Evolutionary conservation across 2,797 vertebrate species (phyloP).

Genomic region (Iguana delicatissima): DNA sequence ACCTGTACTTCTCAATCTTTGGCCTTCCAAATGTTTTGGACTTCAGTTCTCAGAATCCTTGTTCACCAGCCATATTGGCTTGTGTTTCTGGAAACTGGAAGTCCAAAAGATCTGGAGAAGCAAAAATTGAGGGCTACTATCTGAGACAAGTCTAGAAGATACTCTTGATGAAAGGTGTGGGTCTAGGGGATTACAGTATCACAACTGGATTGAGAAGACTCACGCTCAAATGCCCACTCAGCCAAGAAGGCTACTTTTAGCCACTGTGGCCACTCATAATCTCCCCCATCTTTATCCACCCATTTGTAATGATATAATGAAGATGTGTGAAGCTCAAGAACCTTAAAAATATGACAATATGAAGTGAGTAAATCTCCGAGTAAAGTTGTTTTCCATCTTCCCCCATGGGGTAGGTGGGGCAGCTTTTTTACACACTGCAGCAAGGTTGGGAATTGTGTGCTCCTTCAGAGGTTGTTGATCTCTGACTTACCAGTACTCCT

Average conservation of each 20-base stretch:
- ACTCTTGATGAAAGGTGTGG: not conserved
- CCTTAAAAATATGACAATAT: not conserved
- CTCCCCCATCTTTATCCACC: not conserved
- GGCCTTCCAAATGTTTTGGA: too few relatives aligned
- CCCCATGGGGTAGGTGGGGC: not conserved
- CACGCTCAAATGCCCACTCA: not conserved
- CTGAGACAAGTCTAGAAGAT: not conserved
- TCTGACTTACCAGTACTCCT: too few relatives aligned
- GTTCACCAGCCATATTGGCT: too few relatives aligned
- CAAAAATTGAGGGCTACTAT: too few relatives aligned
- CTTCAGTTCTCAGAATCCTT: too few relatives aligned
- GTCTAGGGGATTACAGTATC: not conserved
- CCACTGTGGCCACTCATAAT: too few relatives aligned
- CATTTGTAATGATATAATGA: not conserved
- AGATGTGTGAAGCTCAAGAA: not conserved
- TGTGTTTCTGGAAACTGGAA: too few relatives aligned
- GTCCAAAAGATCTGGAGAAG: not conserved
- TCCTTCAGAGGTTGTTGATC: too few relatives aligned
- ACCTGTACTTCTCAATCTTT: too few relatives aligned
- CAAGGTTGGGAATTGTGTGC: too few relatives aligned
- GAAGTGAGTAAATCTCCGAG: not conserved
- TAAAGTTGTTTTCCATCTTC: not conserved
- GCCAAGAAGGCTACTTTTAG: not conserved
- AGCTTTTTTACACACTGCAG: too few relatives aligned
- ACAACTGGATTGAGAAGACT: not conserved